Percentiles rank a stretch among this genome's conserved stretches.
These are phyloP conservation scores for Ranitomeya imitator DNA, from an alignment of 2,113 vertebrate genomes.

Conservation along the genomic window DNA sequence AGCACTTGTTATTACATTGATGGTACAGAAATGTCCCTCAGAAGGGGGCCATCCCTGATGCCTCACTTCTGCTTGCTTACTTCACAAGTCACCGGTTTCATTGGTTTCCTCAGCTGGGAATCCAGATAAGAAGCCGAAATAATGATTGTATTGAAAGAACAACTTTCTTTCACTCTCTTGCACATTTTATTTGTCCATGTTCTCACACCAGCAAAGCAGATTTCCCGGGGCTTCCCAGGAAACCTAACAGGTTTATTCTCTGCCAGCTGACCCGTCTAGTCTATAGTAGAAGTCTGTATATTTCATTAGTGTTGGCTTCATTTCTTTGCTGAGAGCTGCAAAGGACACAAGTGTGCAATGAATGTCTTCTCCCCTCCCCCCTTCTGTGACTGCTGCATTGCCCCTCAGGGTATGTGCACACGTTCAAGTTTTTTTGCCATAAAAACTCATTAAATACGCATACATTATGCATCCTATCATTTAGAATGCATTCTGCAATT, in stretches of 20 bases:
- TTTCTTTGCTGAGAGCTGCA: neutral
- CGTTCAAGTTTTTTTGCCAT: too few species aligned
- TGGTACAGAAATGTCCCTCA: too few species aligned
- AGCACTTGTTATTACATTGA: neutral
- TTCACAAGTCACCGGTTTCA: neutral
- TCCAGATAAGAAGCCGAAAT: neutral
- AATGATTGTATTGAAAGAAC: neutral
- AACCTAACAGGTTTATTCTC: neutral
- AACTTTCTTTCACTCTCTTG: neutral
- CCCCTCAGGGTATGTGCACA: too few species aligned
- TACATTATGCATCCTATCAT: too few species aligned
- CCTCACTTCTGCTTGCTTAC: neutral
- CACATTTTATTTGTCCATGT: neutral
- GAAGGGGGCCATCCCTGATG: neutral
- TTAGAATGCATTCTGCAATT: too few species aligned
- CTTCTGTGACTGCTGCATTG: slow-evolving; percentile 35
- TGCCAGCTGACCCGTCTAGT: neutral
- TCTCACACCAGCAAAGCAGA: neutral
- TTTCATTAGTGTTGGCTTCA: neutral
- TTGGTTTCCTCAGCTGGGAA: neutral
- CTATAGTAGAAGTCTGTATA: neutral
- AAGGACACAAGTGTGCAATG: slow-evolving; percentile 5
- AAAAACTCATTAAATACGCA: too few species aligned
- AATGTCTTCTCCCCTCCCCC: neutral
- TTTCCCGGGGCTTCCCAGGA: neutral